Evolutionary conservation across 1,140 invertebrate genomes (phyloP).

Genomic region (Ruditapes philippinarum): DNA sequence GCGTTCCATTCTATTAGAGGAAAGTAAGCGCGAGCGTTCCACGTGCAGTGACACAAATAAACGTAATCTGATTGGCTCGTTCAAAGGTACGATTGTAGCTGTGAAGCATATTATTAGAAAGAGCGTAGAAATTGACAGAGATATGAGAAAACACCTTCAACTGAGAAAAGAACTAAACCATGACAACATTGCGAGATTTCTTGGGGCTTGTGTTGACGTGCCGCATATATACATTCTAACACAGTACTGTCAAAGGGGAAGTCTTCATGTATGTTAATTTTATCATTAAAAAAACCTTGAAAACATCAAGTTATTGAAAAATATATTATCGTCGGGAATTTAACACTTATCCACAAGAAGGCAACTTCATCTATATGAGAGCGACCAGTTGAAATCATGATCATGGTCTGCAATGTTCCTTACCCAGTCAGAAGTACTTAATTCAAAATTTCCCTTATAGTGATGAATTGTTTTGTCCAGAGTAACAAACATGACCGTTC

Average conservation of each 20-base stretch:
- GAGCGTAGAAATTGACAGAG: conserved; percentile 95
- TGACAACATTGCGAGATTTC: conserved; percentile 98
- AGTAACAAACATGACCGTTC: too few species aligned
- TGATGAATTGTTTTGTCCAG: too few species aligned
- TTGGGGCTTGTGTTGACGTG: conserved; percentile 96
- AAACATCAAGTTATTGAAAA: too few species aligned
- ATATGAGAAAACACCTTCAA: conserved; percentile 99
- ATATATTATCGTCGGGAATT: too few species aligned
- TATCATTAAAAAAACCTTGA: too few species aligned
- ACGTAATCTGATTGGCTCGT: conserved; percentile 94
- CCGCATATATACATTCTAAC: conserved; percentile 94
- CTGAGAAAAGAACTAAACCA: conserved; percentile 96
- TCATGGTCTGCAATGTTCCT: too few species aligned
- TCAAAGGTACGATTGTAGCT: conserved; percentile 81
- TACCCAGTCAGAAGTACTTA: too few species aligned
- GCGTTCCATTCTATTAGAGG: conserved; percentile 68
- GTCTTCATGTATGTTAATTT: conserved; percentile 87
- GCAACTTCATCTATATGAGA: too few species aligned
- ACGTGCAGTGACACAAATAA: conserved; percentile 88
- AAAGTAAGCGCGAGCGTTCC: conserved; percentile 60
- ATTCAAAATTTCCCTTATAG: too few species aligned
- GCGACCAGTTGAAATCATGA: too few species aligned
- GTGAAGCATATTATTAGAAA: conserved; percentile 92
- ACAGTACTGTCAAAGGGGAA: conserved; percentile 96
- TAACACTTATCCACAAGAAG: too few species aligned